phyloP scores from a whole-genome alignment of 2,888 invertebrate genomes.

The Dorcus hopei region DNA sequence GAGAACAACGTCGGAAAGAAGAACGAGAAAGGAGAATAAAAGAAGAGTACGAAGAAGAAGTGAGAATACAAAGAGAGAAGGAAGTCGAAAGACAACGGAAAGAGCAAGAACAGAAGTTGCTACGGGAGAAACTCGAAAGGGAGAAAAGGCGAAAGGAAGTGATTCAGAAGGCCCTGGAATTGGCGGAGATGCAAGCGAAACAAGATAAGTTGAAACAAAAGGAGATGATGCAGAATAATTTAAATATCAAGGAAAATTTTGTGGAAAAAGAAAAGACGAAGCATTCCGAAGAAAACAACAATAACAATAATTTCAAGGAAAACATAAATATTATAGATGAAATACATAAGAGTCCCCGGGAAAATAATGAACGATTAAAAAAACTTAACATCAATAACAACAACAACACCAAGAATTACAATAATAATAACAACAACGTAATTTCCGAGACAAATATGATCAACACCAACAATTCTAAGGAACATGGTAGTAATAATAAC shows the following conservation, averaged over 20 bases:
- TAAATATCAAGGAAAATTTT: conserved; percentile 48
- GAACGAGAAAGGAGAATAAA: conserved; percentile 70
- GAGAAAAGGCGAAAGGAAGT: conserved; percentile 72
- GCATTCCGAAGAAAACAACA: conserved; percentile 8
- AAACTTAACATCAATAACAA: too few relatives aligned
- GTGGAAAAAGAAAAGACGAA: conserved; percentile 38
- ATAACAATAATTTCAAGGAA: conserved; percentile 7
- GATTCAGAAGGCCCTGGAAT: conserved; percentile 73
- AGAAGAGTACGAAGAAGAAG: conserved; percentile 81
- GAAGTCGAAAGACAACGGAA: conserved; percentile 65
- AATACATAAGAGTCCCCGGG: too few relatives aligned
- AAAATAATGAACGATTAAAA: too few relatives aligned
- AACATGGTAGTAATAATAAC: conserved; percentile 2
- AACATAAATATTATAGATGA: background rate
- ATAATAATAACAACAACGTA: conserved; percentile 19
- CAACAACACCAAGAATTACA: background rate
- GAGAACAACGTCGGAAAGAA: conserved; percentile 69
- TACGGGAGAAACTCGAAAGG: conserved; percentile 66
- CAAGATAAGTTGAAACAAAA: conserved; percentile 48
- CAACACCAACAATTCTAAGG: conserved; percentile 2
- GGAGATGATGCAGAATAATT: conserved; percentile 39
- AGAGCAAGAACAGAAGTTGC: conserved; percentile 67
- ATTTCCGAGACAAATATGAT: background rate
- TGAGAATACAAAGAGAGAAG: conserved; percentile 70
- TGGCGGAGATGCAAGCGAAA: conserved; percentile 62